phyloP scores from a whole-genome alignment of 2,888 invertebrate genomes.

The Drosophila borborema region DNA sequence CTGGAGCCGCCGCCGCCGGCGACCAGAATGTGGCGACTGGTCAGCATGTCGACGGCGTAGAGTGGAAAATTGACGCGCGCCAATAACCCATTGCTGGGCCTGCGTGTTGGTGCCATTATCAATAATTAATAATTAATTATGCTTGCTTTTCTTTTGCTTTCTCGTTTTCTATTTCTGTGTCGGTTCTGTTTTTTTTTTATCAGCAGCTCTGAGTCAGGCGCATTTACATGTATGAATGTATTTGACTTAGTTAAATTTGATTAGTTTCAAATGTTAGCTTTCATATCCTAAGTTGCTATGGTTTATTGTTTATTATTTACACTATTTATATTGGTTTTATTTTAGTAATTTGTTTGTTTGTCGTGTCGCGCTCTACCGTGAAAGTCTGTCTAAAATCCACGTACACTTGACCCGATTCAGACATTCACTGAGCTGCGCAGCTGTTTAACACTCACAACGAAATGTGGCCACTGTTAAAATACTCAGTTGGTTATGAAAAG shows the following conservation, averaged over 20 bases:
- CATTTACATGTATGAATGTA: slow-evolving; percentile 48
- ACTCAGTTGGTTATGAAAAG: not conserved
- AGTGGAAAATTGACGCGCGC: slow-evolving; percentile 97
- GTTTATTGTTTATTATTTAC: slow-evolving; percentile 40
- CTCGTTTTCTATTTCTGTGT: not conserved
- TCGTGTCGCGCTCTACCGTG: slow-evolving; percentile 37
- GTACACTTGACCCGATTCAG: slow-evolving; percentile 64
- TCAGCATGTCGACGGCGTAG: slow-evolving; percentile 95
- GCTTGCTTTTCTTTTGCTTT: slow-evolving; percentile 25
- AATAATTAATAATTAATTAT: slow-evolving; percentile 58
- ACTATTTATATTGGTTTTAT: slow-evolving; percentile 25
- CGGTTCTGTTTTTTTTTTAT: slow-evolving; percentile 32
- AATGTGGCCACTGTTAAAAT: not conserved
- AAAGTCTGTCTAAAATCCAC: slow-evolving; percentile 68
- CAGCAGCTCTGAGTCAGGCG: slow-evolving; percentile 44
- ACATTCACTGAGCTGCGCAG: slow-evolving; percentile 45
- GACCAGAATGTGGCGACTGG: slow-evolving; percentile 96
- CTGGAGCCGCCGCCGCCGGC: slow-evolving; percentile 99
- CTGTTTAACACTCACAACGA: slow-evolving; percentile 40
- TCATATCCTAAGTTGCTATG: slow-evolving; percentile 30
- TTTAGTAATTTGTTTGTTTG: slow-evolving; percentile 47
- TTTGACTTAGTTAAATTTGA: slow-evolving; percentile 4
- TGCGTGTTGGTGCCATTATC: slow-evolving; percentile 87
- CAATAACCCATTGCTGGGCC: slow-evolving; percentile 89
- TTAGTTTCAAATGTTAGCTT: slow-evolving; percentile 5